Evolutionary conservation across 2,888 invertebrate genomes (phyloP).

Genomic region (Hemicrepidius hirtus): DNA sequence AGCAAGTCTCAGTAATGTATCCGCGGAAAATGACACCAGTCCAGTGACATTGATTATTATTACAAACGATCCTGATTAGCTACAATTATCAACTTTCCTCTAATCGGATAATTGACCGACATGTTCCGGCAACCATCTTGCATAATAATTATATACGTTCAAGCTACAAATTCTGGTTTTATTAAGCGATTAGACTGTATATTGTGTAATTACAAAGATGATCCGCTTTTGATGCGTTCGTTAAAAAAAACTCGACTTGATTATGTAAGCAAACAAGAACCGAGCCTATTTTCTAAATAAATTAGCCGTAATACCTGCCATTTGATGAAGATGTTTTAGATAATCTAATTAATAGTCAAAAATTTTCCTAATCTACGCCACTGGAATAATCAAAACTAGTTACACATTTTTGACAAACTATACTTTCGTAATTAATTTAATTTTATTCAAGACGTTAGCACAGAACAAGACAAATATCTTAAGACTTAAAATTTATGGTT

Average conservation of each 20-base stretch:
- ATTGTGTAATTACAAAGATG: slow-evolving; percentile 24
- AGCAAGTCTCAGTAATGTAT: slow-evolving; percentile 31
- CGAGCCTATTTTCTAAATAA: too few species aligned
- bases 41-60: slow-evolving; percentile 54
- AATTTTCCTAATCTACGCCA: too few species aligned
- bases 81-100: slow-evolving; percentile 50
- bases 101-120: slow-evolving; percentile 51
- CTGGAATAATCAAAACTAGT: too few species aligned
- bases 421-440: not conserved
- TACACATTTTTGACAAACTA: too few species aligned
- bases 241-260: too few species aligned
- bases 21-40: slow-evolving; percentile 41
- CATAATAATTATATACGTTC: slow-evolving; percentile 30
- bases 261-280: too few species aligned
- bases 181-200: slow-evolving; percentile 35
- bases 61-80: slow-evolving; percentile 52
- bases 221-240: slow-evolving; percentile 1
- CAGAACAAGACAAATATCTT: too few species aligned
- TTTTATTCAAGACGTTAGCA: not conserved
- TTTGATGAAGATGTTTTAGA: too few species aligned
- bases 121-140: slow-evolving; percentile 45
- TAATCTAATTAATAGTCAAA: too few species aligned
- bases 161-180: slow-evolving; percentile 13
- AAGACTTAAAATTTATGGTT: not conserved
- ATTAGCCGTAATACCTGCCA: too few species aligned